These are phyloP conservation scores for Oreotrochilus melanogaster DNA, from an alignment of 2,113 vertebrate species.

Conservation along the genomic window DNA sequence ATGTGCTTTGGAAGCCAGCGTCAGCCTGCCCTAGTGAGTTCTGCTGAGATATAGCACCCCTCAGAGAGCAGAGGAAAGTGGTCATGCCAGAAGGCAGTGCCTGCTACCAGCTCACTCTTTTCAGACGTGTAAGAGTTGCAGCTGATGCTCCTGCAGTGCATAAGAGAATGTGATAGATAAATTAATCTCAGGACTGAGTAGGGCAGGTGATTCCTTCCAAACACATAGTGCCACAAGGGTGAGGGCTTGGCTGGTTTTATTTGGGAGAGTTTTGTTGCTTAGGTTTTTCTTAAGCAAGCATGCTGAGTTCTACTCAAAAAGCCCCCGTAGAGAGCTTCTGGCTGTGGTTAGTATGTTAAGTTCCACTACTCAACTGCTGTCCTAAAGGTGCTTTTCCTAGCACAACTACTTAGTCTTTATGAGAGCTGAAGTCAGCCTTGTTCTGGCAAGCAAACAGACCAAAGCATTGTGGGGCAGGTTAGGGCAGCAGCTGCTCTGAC, in stretches of 20 bases:
- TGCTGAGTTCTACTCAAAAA: not conserved
- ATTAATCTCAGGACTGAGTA: not conserved
- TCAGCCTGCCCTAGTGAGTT: not conserved
- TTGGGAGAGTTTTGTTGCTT: not conserved
- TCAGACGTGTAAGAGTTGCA: not conserved
- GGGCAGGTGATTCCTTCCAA: not conserved
- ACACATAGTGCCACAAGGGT: not conserved
- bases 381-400: conserved; percentile 5
- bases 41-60: not conserved
- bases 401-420: not conserved
- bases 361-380: not conserved
- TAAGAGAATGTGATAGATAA: not conserved
- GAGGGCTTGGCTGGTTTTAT: not conserved
- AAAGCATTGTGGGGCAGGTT: conserved; percentile 26
- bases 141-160: not conserved
- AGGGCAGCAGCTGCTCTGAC: conserved; percentile 7
- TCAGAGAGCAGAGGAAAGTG: not conserved
- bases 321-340: not conserved
- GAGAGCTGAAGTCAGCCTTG: conserved; percentile 51
- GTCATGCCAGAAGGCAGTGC: not conserved
- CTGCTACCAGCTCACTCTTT: not conserved
- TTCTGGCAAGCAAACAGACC: conserved; percentile 37
- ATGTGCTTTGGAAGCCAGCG: conserved; percentile 3
- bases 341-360: not conserved
- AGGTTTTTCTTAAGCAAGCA: not conserved